Base-by-base conservation (phyloP, 1,140 invertebrate genomes). In the Pseudobourletiella spinata region DNA sequence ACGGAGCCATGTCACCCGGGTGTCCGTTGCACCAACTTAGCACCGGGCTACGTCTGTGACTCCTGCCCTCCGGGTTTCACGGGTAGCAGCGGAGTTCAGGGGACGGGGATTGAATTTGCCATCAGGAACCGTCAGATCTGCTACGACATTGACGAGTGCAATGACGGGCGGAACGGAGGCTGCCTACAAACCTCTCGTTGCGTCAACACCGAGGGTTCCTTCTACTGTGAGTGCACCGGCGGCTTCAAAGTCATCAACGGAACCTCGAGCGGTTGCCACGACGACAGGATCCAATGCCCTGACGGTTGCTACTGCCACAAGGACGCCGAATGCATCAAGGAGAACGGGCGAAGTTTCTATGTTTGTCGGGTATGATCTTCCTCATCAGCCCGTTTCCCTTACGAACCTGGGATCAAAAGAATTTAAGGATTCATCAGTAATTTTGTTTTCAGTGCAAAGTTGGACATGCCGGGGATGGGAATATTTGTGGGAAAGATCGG, bases 111-210 rank as follows among this genome's bases (percentile, higher is more conserved):
- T 1, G 83, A 87, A 22, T 80, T 80, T 55, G 84, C 85, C 0
- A 73, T 77, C 28, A 73, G 76, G 3, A 79, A 83, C 20, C 79
- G 82, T 66, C 89, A 95, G 76, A 76, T 79, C n/a, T 97, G 94
- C 73, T 74, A 81, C 39, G 92, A 96, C 71, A 81, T 96, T 3
- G 85, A 97, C 71, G 93, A 96, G 74, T 97, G 94, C 72, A 77
- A 79, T 1, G 80, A 83, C 61, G 84, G 84, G 2, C 73, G 76
- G 46, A 86, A 88, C 69, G 88, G 87, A 2, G 84, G 84, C 16
- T 98, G 95, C 73, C 84, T 82, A 1, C 76, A 79, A 16, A 80
- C 92, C 73, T 87, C 89, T 2, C 73, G 79, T 3, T 95, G 91
- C 73, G 78, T 84, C 26, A 95, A 94, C 73, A 87, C 82, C 16